Base-by-base conservation (phyloP, 2,797 vertebrate species). In the Epinephelus malabaricus region DNA sequence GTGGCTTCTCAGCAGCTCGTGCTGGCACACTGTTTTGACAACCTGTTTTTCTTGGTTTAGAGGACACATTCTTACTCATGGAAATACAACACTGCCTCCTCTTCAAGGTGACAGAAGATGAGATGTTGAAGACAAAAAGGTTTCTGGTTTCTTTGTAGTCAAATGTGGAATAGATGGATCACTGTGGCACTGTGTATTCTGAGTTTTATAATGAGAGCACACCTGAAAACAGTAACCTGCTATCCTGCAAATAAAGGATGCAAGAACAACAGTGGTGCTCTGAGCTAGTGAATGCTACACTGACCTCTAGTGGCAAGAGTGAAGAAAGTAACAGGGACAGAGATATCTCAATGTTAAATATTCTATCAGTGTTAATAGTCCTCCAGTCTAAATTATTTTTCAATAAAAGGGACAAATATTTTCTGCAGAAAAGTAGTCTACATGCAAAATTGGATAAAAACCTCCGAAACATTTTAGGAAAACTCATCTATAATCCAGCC, bases 301-400 rank as follows among this genome's bases (percentile, higher is more conserved):
- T 93, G 93, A 86, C 89, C 87, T 91, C 92, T 92, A 90, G 89
- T 91, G 92, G 91, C 54, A 18, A 12, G 3, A 66, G 3, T 15
- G 12, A 7, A 8, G 34, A 0, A 83, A 67, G 11, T n/a, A 25
- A 30, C 27, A 30, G n/a, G 25, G 43, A 17, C 19, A 4, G 21
- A 80, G 2, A 55, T 27, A 10, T 10, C 5, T 30, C 27, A 30
- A 30, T 30, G 27, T 30, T 27, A 27, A 27, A 5, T 27, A 5
- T 27, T 27, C 27, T 30, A 30, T 30, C 27, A 30, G 27, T 30
- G 27, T 30, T 30, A 30, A 30, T 30, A 30, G 27, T 30, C 27
- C 27, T 30, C 27, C 27, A 30, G 5, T 5, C 27, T 30, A 5
- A 30, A 30, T 6, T 30, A 30, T 30, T 6, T 27, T 30, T 30